Evolutionary conservation across 2,888 invertebrate genomes (phyloP), one percentile per base, ranked within the genome.

Genomic region (Caenorhabditis panamensis): DNA sequence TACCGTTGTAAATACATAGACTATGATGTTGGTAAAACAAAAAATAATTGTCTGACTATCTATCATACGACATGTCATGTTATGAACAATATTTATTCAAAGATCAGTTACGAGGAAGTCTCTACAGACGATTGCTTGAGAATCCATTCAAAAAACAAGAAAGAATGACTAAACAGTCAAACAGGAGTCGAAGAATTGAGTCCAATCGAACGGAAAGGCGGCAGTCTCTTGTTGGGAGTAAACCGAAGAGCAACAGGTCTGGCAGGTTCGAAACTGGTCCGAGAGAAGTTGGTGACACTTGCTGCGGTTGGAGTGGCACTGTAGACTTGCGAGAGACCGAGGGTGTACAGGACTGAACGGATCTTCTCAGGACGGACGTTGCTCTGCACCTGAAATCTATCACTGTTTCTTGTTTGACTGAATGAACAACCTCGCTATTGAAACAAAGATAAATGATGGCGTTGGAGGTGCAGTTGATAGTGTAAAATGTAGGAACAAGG

Each of bases 381-480:
- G 18, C 18, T 31, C 62, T 71, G 71, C 24, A 71, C 71, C 71
- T 71, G 53, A 9, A 69, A 41, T 37, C 13, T 16, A 1, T 11
- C 11, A 24, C 16, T 44, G 26, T 3, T 1, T n/a, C n/a, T n/a
- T n/a, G 28, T 37, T 13, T 11, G 24, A 16, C 5, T 71, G 62
- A 71, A 62, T 2, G 26, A n/a, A n/a, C 51, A 26, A 81, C 83
- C 72, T 83, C 83, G 18, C 53, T 58, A 56, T 83, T 83, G 36
- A 68, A 77, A 31, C 58, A n/a, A 26, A 83, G 56, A 37, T 81
- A 83, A 9, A 79, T 73, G 18, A 76, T 22, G 0, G 79, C 75
- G 36, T 81, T 83, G n/a, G 81, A 79, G 41, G 72, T 61, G 44
- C 69, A 69, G 64, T 83, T 83, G 22, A 83, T 31, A 11, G 75